phyloP scores from a whole-genome alignment of 2,113 vertebrate species.

The Rhodinocichla rosea region DNA sequence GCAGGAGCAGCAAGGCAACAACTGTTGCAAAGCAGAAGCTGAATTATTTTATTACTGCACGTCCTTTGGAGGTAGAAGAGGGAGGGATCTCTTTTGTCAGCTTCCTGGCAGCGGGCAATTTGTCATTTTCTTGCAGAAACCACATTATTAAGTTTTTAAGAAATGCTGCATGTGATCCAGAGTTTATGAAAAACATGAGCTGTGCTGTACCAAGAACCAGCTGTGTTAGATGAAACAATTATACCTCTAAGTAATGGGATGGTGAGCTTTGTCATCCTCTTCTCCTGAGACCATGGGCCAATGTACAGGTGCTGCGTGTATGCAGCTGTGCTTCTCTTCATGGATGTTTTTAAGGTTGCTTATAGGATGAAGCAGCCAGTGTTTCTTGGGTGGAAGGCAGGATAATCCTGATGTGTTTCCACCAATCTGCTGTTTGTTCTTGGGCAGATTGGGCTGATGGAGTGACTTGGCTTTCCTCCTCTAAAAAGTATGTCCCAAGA shows the following conservation, averaged over 20 bases:
- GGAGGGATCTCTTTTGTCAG: constrained; percentile 39
- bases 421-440: background rate
- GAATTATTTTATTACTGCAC: background rate
- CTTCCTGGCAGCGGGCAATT: constrained; percentile 7
- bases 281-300: background rate
- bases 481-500: background rate
- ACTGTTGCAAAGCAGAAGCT: background rate
- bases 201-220: background rate
- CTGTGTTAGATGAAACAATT: background rate
- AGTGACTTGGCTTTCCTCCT: background rate
- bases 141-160: constrained; percentile 39
- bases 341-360: background rate
- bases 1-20: background rate
- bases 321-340: background rate
- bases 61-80: background rate
- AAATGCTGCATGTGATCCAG: background rate
- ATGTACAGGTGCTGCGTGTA: background rate
- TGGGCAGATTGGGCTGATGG: background rate
- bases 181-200: constrained; percentile 12
- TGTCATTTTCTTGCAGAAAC: constrained; percentile 43
- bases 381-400: background rate
- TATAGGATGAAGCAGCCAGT: background rate
- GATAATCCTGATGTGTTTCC: background rate
- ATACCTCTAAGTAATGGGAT: background rate
- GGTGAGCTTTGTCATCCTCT: background rate